Base-by-base conservation (phyloP, 2,888 invertebrate genomes). In the Gari tellinella region DNA sequence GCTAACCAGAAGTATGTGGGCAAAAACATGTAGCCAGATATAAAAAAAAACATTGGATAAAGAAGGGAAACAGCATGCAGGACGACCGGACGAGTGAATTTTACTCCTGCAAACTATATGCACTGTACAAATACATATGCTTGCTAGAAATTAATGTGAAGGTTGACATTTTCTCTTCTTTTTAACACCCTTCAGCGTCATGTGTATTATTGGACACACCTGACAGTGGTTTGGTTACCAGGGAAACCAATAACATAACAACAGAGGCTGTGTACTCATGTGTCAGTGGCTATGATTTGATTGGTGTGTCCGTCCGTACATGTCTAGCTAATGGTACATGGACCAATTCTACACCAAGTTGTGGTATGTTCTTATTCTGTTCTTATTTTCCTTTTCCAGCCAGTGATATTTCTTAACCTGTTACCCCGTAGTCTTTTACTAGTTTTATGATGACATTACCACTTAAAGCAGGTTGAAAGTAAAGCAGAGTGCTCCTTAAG, bases 301-400 rank as follows among this genome's bases (percentile, higher is more conserved):
- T 60, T 8, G 73, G 73, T 2, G 14, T 10, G 0, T n/a, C 38
- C 15, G 26, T 15, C 12, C 31, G 65, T 17, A 31, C 46, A 12
- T 78, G 78, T 62, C 4, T 23, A 19, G 23, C n/a, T 7, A 48
- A 69, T 31, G 78, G 78, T 2, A 26, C 64, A n/a, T 78, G 78
- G 78, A 49, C 66, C 14, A 19, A 21, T 5, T 14, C 23, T 17
- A 38, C 52, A 52, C 78, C 78, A 49, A 45, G 19, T 4, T 78
- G 78, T 26, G 62, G 78, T 78, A 67, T 41, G 69, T 49, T 53
- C 5, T 57, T 56, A 17, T 10, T 41, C 25, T 31, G 15, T 12
- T 15, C 40, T 15, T 40, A 12, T 40, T 15, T 40, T 40, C 14
- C 14, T 15, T 40, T 40, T 40, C 10, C 14, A 40, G 15, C 40